These are phyloP conservation scores for Rutilus rutilus DNA, from an alignment of 2,113 vertebrate species.

Conservation along the genomic window DNA sequence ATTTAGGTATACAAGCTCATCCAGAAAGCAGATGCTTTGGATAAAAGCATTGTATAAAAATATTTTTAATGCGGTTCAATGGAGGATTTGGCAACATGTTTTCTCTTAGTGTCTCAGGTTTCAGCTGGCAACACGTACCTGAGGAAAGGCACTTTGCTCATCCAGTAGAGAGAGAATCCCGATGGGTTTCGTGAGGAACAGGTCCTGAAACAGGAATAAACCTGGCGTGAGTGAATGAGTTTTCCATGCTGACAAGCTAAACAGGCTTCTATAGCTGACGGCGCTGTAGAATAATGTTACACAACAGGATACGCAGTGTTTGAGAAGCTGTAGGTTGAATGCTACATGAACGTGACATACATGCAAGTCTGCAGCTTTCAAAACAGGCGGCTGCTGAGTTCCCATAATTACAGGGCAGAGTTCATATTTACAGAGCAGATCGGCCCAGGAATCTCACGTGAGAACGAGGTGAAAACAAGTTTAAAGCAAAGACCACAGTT, in stretches of 20 bases:
- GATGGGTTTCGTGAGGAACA: constrained; percentile 76
- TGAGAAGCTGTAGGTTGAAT: neutral
- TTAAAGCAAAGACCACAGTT: neutral
- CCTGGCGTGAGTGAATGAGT: neutral
- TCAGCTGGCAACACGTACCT: constrained; percentile 61
- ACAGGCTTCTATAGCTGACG: neutral
- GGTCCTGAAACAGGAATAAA: constrained; percentile 65
- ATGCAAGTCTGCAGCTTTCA: neutral
- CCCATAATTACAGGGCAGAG: constrained; percentile 41
- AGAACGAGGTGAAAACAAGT: neutral
- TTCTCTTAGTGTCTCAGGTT: neutral
- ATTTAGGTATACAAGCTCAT: neutral
- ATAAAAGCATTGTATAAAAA: neutral
- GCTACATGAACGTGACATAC: neutral
- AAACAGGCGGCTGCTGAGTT: neutral
- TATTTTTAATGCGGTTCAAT: neutral
- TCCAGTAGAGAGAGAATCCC: constrained; percentile 79
- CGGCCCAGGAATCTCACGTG: neutral
- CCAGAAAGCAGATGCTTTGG: neutral
- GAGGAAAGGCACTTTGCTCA: constrained; percentile 80
- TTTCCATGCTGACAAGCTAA: constrained; percentile 14
- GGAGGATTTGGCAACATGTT: neutral
- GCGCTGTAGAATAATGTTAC: neutral
- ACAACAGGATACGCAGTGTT: neutral
- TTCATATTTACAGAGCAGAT: constrained; percentile 12